These are phyloP conservation scores for Cantharis flavilabris DNA, from an alignment of 2,888 invertebrate genomes.

Conservation along the genomic window DNA sequence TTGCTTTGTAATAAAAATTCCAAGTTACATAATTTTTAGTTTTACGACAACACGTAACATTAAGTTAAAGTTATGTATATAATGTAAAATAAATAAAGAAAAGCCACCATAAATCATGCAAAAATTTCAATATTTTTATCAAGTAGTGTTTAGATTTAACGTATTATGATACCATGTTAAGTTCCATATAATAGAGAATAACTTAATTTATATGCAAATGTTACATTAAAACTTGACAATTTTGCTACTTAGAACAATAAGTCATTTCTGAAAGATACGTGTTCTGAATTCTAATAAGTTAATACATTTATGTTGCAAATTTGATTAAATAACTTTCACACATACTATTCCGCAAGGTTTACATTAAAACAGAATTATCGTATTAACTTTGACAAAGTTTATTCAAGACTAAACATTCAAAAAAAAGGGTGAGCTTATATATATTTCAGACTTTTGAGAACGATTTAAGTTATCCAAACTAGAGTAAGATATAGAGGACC, in stretches of 20 bases:
- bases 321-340: slow-evolving; percentile 1
- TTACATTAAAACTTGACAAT: slow-evolving; percentile 41
- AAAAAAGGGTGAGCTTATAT: not conserved
- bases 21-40: slow-evolving; percentile 13
- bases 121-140: slow-evolving; percentile 9
- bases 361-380: not conserved
- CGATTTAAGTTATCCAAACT: slow-evolving; percentile 16
- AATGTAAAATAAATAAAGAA: slow-evolving; percentile 15
- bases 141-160: not conserved
- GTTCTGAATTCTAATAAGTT: slow-evolving; percentile 34
- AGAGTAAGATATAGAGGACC: slow-evolving; percentile 20
- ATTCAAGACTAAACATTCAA: not conserved
- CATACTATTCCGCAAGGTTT: not conserved
- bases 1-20: not conserved
- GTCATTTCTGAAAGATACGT: slow-evolving; percentile 31
- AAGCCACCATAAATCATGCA: slow-evolving; percentile 7
- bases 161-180: slow-evolving; percentile 11
- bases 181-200: slow-evolving; percentile 19
- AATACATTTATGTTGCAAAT: slow-evolving; percentile 11
- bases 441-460: not conserved
- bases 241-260: slow-evolving; percentile 39
- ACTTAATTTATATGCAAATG: slow-evolving; percentile 42
- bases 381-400: not conserved
- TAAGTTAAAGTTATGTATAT: slow-evolving; percentile 21
- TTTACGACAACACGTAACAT: slow-evolving; percentile 19